phyloP scores from a whole-genome alignment of 2,888 invertebrate genomes.

The Erebia aethiops region DNA sequence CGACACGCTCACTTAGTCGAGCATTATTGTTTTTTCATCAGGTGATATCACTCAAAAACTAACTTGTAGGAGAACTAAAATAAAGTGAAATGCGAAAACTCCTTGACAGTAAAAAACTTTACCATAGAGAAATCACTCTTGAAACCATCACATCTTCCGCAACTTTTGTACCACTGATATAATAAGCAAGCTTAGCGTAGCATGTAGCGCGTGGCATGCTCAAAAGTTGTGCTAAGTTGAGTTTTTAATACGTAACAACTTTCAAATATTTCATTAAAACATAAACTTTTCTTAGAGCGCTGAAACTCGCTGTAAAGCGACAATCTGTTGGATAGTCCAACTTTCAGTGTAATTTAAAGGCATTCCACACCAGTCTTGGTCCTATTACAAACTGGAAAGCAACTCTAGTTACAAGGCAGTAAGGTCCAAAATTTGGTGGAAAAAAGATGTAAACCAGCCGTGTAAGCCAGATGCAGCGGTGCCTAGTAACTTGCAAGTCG shows the following conservation, averaged over 20 bases:
- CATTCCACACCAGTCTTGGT: neutral
- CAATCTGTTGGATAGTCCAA: constrained; percentile 14
- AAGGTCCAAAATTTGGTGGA: constrained; percentile 1
- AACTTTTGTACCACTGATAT: no score
- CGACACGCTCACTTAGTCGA: no score
- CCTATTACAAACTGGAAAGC: neutral
- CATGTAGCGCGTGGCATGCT: no score
- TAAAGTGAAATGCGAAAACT: no score
- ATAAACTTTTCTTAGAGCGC: constrained; percentile 3
- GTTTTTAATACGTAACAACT: neutral
- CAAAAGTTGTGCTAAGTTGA: neutral
- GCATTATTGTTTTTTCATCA: no score
- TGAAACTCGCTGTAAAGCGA: constrained; percentile 12
- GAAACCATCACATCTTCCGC: no score
- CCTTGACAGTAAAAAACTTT: no score
- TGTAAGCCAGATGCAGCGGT: constrained; percentile 24
- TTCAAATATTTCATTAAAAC: constrained; percentile 9
- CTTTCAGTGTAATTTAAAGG: constrained; percentile 10
- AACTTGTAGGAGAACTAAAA: no score
- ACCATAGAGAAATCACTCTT: no score
- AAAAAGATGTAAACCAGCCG: neutral
- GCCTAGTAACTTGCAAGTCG: constrained; percentile 27
- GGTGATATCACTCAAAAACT: no score
- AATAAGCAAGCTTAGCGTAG: no score
- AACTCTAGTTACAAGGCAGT: neutral